Percentiles rank a stretch among this genome's conserved stretches.
Conservation (phyloP, 2,797 vertebrate species). For the Aythya fuligula region DNA sequence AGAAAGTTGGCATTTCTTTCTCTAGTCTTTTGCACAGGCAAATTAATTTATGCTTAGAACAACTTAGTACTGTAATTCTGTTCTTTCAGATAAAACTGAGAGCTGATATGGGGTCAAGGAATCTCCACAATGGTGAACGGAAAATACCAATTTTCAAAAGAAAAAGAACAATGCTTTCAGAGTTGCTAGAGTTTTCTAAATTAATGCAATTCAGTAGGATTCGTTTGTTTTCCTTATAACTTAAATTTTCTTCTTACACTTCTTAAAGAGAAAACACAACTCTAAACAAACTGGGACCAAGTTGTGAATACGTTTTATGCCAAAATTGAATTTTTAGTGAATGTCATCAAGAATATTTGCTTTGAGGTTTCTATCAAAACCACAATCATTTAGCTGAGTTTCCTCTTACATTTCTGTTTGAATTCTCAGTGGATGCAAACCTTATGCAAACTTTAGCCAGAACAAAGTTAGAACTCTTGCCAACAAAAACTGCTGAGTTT, state of each 20-base stretch:
- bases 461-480: slow-evolving; percentile 26
- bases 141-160: background rate
- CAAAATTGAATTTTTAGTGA: background rate
- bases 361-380: background rate
- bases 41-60: background rate
- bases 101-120: background rate
- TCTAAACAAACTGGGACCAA: background rate
- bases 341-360: background rate
- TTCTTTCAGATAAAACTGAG: background rate
- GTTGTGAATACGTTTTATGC: background rate
- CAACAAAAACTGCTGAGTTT: slow-evolving; percentile 62
- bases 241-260: background rate
- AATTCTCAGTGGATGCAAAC: slow-evolving; percentile 6
- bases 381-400: background rate
- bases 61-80: background rate
- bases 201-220: background rate
- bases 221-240: background rate
- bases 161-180: background rate
- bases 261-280: background rate
- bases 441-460: slow-evolving; percentile 10
- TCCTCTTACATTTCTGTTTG: background rate
- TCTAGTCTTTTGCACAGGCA: background rate
- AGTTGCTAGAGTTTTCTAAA: background rate
- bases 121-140: background rate
- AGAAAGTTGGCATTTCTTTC: background rate